These are phyloP conservation scores for Nephrotoma appendiculata DNA, from an alignment of 2,888 invertebrate species.

Conservation along the genomic window DNA sequence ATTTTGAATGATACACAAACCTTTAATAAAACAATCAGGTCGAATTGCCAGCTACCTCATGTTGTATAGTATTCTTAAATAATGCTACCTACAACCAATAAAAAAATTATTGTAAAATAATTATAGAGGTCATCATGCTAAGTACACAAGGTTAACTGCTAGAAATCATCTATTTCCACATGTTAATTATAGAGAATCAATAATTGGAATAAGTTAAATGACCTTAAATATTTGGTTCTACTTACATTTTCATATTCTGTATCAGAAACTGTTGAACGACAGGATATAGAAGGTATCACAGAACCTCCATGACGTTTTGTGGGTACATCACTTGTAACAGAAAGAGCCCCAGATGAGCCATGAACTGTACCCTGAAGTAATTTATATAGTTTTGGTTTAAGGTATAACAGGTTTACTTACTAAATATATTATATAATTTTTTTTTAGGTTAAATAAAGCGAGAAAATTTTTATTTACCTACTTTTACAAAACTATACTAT, in stretches of 20 bases:
- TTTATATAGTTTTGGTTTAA: not conserved
- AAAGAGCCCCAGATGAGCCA: constrained; percentile 43
- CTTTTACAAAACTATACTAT: not conserved
- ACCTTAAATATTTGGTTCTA: constrained; percentile 23
- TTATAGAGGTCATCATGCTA: no score
- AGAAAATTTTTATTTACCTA: not conserved
- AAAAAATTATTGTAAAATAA: not conserved
- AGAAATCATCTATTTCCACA: no score
- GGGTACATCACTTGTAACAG: constrained; percentile 36
- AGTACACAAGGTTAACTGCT: no score
- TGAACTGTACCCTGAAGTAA: constrained; percentile 43
- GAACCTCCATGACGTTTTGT: constrained; percentile 41
- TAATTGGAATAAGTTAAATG: not conserved
- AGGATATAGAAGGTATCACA: constrained; percentile 48
- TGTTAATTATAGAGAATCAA: not conserved
- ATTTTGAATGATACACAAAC: no score
- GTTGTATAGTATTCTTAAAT: no score
- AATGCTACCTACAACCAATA: not conserved
- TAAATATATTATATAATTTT: not conserved
- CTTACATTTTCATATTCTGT: constrained; percentile 85
- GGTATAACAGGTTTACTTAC: not conserved
- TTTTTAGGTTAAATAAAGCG: not conserved
- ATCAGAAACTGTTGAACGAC: constrained; percentile 86
- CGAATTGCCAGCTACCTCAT: no score
- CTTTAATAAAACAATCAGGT: no score